A percentile compares a stretch with the other conserved stretches of the same genome.
These are phyloP conservation scores for Saturnia japonica DNA, from an alignment of 2,888 invertebrate species.

Conservation along the genomic window DNA sequence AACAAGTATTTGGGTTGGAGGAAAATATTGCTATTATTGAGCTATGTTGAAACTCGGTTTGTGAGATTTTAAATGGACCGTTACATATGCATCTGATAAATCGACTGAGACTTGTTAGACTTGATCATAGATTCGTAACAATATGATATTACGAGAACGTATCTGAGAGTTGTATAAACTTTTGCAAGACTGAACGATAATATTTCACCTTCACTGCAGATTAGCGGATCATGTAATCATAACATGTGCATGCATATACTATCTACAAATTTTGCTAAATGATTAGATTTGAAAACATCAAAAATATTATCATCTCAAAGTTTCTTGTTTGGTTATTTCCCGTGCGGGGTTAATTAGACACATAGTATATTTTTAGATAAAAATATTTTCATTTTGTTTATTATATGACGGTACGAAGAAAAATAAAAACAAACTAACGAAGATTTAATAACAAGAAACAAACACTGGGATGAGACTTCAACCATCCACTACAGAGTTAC, in stretches of 20 bases:
- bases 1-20: constrained; percentile 11
- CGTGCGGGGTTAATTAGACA: too few relatives aligned
- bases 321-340: background rate
- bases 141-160: background rate
- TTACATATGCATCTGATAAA: background rate
- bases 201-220: background rate
- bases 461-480: too few relatives aligned
- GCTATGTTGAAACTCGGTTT: background rate
- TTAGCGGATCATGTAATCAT: background rate
- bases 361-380: too few relatives aligned
- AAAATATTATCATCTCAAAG: background rate
- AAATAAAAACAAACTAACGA: too few relatives aligned
- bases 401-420: too few relatives aligned
- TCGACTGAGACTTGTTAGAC: constrained; percentile 1
- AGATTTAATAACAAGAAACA: too few relatives aligned
- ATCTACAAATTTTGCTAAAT: background rate
- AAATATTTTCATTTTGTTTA: too few relatives aligned
- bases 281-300: background rate
- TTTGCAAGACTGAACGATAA: background rate
- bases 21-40: constrained; percentile 12
- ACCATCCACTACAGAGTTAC: too few relatives aligned
- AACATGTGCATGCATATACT: background rate
- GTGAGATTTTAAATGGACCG: background rate
- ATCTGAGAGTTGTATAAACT: background rate
- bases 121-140: background rate